These are phyloP conservation scores for Mesorhabditis spiculigera DNA, from an alignment of 2,888 invertebrate genomes.

Conservation along the genomic window DNA sequence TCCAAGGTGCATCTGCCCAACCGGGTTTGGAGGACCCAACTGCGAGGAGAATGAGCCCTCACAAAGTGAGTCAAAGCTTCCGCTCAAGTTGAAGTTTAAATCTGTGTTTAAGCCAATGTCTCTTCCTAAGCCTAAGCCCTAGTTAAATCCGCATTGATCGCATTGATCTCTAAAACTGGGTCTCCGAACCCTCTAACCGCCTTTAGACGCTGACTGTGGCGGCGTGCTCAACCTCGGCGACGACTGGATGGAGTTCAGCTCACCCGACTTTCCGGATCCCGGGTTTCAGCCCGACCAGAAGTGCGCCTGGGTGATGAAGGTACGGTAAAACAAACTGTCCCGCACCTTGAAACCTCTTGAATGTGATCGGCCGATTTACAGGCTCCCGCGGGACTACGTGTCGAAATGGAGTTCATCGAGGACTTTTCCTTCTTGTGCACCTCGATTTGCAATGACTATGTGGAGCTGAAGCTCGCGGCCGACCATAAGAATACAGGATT, in stretches of 20 bases:
- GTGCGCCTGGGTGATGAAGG: constrained; percentile 50
- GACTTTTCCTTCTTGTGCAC: constrained; percentile 56
- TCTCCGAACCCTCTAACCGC: background rate
- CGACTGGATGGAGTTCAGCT: constrained; percentile 29
- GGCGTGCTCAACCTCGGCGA: constrained; percentile 29
- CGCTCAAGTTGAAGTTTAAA: too few species aligned
- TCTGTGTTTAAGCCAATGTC: too few species aligned
- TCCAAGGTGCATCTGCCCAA: constrained; percentile 50
- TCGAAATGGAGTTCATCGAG: constrained; percentile 53
- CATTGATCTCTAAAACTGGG: too few species aligned
- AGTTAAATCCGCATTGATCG: too few species aligned
- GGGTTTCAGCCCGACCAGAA: constrained; percentile 44
- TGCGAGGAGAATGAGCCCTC: constrained; percentile 44
- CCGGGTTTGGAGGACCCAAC: constrained; percentile 44
- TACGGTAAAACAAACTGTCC: constrained; percentile 6
- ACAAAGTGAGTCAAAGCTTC: constrained; percentile 32
- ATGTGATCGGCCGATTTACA: background rate
- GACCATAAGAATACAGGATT: constrained; percentile 54
- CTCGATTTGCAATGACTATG: constrained; percentile 54
- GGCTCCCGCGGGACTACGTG: constrained; percentile 30
- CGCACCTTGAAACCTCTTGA: background rate
- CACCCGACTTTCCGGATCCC: constrained; percentile 40
- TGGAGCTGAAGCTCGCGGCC: constrained; percentile 50
- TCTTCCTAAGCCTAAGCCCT: too few species aligned
- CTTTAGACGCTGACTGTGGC: constrained; percentile 53